Evolutionary conservation across 1,140 invertebrate species (phyloP), one percentile per base, ranked within the genome.

Genomic region (Propsilocerus akamusi): DNA sequence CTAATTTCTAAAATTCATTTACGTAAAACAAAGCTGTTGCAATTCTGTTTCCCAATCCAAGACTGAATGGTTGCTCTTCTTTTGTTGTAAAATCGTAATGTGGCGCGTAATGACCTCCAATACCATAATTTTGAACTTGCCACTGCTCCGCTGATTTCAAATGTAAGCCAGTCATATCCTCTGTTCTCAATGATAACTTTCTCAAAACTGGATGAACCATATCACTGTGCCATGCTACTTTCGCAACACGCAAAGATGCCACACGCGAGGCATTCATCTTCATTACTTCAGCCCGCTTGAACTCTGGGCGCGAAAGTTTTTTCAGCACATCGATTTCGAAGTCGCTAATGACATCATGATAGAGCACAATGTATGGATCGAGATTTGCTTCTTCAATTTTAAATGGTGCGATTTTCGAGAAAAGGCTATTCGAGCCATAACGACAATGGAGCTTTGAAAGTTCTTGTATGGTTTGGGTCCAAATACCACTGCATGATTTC

Each of bases 381-480:
- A 84, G 65, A 64, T 83, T 86, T 25, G 85, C 76, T 57, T 91
- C 80, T 67, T 99, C 96, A 59, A 92, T 78, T 66, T 97, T 97
- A 47, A 94, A 76, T 0, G 90, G 92, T 0, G 80, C 83, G 24
- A 97, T 66, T 49, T 75, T 71, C 1, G 92, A 68, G 59, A 80
- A 88, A 0, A 87, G 83, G 51, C 76, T 72, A 25, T 73, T 76
- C 46, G 68, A 70, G 20, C 76, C 64, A 58, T 92, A 95, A n/a
- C 78, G 76, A 66, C 93, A 97, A 51, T 74, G 75, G 11, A 91
- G 65, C 14, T 64, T 56, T 17, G 52, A 23, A 51, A 49, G 26
- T 23, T 56, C 5, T 68, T 54, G 0, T 56, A 30, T 0, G 73
- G 59, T 23, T 1, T 55, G 59, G 32, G 61, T 62, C 12, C 80